Percentiles rank a stretch among this genome's conserved stretches.
These are phyloP conservation scores for Phrynosoma blainvillii DNA, from an alignment of 2,113 vertebrate species.

Conservation along the genomic window DNA sequence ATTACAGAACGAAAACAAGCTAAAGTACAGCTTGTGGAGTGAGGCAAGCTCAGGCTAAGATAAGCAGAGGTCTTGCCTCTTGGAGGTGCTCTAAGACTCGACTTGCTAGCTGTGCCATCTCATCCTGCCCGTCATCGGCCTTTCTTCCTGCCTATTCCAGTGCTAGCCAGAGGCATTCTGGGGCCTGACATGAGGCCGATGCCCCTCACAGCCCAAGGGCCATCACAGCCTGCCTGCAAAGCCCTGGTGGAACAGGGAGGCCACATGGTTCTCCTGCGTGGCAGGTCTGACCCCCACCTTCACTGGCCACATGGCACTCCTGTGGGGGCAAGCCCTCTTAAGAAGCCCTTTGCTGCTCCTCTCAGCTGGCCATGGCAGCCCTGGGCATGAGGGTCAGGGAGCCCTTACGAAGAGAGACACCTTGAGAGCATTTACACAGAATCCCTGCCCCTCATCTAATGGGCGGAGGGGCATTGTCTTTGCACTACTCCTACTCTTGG, in stretches of 20 bases:
- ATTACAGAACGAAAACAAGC: too few species aligned
- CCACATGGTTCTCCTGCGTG: background rate
- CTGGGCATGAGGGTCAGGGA: background rate
- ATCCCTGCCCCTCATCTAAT: background rate
- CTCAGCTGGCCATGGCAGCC: background rate
- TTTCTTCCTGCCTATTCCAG: background rate
- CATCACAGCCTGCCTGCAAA: background rate
- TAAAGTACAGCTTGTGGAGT: too few species aligned
- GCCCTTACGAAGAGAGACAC: background rate
- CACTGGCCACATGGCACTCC: background rate
- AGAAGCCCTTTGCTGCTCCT: background rate
- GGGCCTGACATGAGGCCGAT: background rate
- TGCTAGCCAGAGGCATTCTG: background rate
- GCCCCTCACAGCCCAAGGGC: background rate
- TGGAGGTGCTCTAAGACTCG: too few species aligned
- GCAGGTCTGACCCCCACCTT: background rate
- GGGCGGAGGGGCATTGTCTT: background rate
- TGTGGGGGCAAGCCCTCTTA: background rate
- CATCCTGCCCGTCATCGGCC: too few species aligned
- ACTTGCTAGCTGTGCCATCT: too few species aligned
- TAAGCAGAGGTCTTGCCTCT: too few species aligned
- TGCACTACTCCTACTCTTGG: slow-evolving; percentile 3
- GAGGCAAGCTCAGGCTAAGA: too few species aligned
- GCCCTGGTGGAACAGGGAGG: too few species aligned
- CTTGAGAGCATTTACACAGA: background rate